Percentiles rank a stretch among this genome's conserved stretches.
Conservation (phyloP, 2,797 vertebrate genomes). For the Leptatherina wallacei region DNA sequence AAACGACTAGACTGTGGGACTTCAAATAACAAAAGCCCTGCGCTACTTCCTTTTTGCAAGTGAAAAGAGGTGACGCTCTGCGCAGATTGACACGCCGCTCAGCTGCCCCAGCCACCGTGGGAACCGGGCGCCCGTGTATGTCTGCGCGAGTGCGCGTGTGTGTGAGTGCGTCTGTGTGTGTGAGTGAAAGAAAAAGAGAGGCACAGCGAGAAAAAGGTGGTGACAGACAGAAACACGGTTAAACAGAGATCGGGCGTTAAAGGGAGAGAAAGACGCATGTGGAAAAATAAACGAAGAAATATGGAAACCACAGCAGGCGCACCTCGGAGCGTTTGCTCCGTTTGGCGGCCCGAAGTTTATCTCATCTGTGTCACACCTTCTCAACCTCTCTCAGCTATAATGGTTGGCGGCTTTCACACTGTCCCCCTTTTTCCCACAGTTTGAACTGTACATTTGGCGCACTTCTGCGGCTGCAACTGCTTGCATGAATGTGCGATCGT, state of each 20-base stretch:
- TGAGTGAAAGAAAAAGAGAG: background rate
- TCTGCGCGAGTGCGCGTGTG: conserved; percentile 37
- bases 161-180: background rate
- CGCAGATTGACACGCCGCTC: conserved; percentile 77
- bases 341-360: conserved; percentile 47
- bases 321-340: conserved; percentile 63
- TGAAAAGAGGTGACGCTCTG: conserved; percentile 82
- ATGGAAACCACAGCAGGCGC: conserved; percentile 64
- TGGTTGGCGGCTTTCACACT: conserved; percentile 61
- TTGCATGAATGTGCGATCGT: background rate
- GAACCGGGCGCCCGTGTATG: conserved; percentile 76
- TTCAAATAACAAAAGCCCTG: conserved; percentile 81
- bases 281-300: background rate
- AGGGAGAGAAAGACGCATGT: conserved; percentile 5
- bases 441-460: conserved; percentile 66
- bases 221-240: conserved; percentile 21
- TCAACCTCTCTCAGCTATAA: conserved; percentile 46
- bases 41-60: conserved; percentile 82
- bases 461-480: conserved; percentile 56
- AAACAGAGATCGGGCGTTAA: conserved; percentile 28
- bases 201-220: background rate
- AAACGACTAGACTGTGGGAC: conserved; percentile 73
- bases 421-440: conserved; percentile 69
- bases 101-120: conserved; percentile 79
- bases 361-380: conserved; percentile 59